Percentiles rank a stretch among this genome's conserved stretches.
phyloP scores from a whole-genome alignment of 2,113 vertebrate genomes.

The Hemicordylus capensis region DNA sequence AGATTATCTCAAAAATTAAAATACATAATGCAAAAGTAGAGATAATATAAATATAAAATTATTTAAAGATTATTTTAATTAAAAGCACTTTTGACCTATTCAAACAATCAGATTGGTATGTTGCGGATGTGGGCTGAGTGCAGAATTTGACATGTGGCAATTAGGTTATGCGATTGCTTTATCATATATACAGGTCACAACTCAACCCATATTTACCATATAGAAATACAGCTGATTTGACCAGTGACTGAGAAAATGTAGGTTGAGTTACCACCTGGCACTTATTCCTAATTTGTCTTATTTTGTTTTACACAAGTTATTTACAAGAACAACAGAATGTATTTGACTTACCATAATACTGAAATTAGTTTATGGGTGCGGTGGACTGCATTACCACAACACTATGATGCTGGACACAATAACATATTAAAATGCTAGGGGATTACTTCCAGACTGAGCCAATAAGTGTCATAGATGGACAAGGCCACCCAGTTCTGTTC shows the following conservation, averaged over 20 bases:
- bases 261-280: background rate
- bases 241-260: background rate
- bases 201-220: background rate
- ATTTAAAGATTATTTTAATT: too few relatives aligned
- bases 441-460: background rate
- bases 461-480: background rate
- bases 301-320: constrained; percentile 27
- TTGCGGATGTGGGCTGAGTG: background rate
- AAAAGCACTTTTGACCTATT: background rate
- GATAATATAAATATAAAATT: constrained; percentile 45
- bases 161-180: background rate
- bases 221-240: background rate
- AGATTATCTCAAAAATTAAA: too few relatives aligned
- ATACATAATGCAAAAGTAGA: too few relatives aligned
- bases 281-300: constrained; percentile 50
- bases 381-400: fast-evolving
- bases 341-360: background rate
- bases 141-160: background rate
- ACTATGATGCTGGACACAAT: background rate
- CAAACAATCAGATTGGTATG: background rate
- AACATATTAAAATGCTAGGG: fast-evolving
- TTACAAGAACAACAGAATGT: constrained; percentile 32
- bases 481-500: background rate
- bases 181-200: background rate
- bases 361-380: background rate